phyloP scores from a whole-genome alignment of 2,113 vertebrate species.

The Stercorarius parasiticus region DNA sequence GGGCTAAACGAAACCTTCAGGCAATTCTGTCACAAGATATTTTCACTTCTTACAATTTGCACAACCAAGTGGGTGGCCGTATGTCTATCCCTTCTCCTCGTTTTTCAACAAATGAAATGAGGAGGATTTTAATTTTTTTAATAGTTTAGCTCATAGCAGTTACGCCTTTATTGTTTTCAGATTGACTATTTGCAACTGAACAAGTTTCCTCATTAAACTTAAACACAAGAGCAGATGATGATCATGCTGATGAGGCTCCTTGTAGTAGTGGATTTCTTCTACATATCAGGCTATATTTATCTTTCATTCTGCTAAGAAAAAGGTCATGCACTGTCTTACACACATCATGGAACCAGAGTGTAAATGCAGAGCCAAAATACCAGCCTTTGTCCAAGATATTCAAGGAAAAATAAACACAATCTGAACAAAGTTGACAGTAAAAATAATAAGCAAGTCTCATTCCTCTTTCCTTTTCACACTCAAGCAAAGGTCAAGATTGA shows the following conservation, averaged over 20 bases:
- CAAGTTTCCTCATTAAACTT: slow-evolving; percentile 47
- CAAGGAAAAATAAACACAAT: slow-evolving; percentile 1
- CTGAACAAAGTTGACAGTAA: background rate
- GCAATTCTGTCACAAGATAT: slow-evolving; percentile 61
- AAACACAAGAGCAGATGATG: slow-evolving; percentile 55
- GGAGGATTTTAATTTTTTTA: slow-evolving; percentile 40
- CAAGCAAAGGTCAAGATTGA: background rate
- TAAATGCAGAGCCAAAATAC: background rate
- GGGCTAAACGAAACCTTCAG: slow-evolving; percentile 62
- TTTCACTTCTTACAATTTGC: slow-evolving; percentile 72
- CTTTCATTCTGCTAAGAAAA: slow-evolving; percentile 5
- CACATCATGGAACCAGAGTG: background rate
- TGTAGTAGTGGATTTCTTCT: background rate
- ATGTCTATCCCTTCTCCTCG: slow-evolving; percentile 55
- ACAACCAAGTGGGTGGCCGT: slow-evolving; percentile 71
- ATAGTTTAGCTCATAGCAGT: slow-evolving; percentile 23
- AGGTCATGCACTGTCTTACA: background rate
- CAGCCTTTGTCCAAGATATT: background rate
- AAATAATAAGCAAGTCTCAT: background rate
- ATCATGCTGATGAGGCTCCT: slow-evolving; percentile 25
- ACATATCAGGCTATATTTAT: background rate
- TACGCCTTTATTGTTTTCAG: slow-evolving; percentile 70
- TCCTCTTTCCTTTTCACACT: background rate
- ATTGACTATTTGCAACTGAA: slow-evolving; percentile 51
- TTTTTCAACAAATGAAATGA: slow-evolving; percentile 65